These are phyloP conservation scores for Mionectes macconnelli DNA, from an alignment of 2,113 vertebrate genomes.

Conservation along the genomic window DNA sequence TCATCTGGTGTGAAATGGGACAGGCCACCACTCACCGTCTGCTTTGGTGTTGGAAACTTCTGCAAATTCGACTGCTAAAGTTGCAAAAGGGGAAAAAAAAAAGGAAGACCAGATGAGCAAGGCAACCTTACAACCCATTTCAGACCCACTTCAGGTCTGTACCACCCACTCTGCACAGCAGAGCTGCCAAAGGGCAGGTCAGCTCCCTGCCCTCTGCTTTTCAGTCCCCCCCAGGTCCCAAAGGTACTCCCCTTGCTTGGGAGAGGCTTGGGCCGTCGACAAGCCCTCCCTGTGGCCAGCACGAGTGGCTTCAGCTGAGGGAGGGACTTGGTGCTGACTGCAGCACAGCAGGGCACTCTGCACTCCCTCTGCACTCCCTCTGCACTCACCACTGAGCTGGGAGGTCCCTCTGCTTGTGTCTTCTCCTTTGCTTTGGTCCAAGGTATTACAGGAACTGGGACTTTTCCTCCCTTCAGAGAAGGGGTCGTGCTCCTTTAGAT, in stretches of 20 bases:
- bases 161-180: background rate
- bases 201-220: background rate
- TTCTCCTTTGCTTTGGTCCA: constrained; percentile 57
- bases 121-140: background rate
- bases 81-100: background rate
- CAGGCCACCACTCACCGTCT: constrained; percentile 49
- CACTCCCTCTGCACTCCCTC: background rate
- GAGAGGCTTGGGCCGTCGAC: background rate
- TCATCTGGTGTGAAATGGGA: background rate
- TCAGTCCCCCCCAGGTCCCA: background rate
- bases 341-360: background rate
- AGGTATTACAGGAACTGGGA: constrained; percentile 9
- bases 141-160: background rate
- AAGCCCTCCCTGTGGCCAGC: background rate
- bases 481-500: background rate
- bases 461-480: constrained; percentile 8
- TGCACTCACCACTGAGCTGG: constrained; percentile 56
- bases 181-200: background rate
- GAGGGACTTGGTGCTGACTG: background rate
- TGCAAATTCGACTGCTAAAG: background rate
- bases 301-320: background rate
- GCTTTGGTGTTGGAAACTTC: constrained; percentile 61
- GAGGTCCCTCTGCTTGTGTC: constrained; percentile 20
- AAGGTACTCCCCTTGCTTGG: background rate
- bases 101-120: background rate